These are phyloP conservation scores for Phrynocephalus versicolor DNA, from an alignment of 2,113 vertebrate genomes.

Conservation along the genomic window DNA sequence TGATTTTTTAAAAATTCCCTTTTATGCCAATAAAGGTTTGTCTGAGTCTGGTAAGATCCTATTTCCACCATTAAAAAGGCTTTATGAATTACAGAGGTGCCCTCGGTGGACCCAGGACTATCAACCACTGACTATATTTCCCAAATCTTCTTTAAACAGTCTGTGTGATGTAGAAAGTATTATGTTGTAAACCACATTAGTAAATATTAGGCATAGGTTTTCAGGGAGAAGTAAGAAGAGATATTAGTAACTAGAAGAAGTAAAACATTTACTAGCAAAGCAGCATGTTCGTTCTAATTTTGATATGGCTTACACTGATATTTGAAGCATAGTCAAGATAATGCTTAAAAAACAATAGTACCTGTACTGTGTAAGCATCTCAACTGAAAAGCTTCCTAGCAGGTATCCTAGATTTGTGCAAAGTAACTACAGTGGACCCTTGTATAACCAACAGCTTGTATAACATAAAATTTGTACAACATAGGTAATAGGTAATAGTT, in stretches of 20 bases:
- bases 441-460: no score
- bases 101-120: constrained; percentile 45
- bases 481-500: no score
- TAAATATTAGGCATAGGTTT: background rate
- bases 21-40: no score
- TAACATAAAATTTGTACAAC: no score
- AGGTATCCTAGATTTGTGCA: background rate
- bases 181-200: background rate
- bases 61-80: background rate
- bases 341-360: background rate
- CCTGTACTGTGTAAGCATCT: background rate
- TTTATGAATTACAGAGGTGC: background rate
- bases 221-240: background rate
- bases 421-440: no score
- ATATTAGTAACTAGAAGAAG: background rate
- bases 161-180: constrained; percentile 13
- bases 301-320: background rate
- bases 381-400: background rate
- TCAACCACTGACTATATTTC: constrained; percentile 54
- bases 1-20: no score
- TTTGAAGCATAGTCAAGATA: background rate
- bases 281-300: background rate
- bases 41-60: no score
- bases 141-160: constrained; percentile 53
- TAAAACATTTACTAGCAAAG: background rate